These are phyloP conservation scores for Leuciscus waleckii DNA, from an alignment of 2,797 vertebrate genomes.

Conservation along the genomic window DNA sequence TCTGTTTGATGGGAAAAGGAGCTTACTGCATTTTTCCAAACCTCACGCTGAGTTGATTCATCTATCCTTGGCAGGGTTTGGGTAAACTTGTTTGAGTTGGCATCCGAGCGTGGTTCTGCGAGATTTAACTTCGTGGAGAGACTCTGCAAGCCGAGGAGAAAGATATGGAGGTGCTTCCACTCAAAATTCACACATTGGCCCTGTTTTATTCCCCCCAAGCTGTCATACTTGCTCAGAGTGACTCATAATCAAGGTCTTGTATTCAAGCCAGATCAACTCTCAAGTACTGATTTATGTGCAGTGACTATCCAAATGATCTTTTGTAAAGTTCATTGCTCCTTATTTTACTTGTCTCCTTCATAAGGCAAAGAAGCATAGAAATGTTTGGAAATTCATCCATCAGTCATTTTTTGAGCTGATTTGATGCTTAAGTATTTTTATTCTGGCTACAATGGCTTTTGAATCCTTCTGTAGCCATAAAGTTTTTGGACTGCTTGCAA, in stretches of 20 bases:
- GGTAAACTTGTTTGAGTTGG: slow-evolving; percentile 74
- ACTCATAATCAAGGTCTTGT: not conserved
- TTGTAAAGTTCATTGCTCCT: slow-evolving; percentile 1
- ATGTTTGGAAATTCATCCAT: not conserved
- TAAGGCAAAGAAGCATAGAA: not conserved
- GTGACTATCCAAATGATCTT: not conserved
- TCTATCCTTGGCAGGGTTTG: slow-evolving; percentile 66
- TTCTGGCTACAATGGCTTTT: not conserved
- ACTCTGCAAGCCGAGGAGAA: slow-evolving; percentile 19
- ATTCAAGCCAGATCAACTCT: slow-evolving; percentile 17
- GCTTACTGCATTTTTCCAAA: slow-evolving; percentile 70
- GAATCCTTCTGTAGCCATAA: not conserved
- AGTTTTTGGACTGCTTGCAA: not conserved
- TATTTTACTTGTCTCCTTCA: not conserved
- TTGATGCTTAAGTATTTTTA: slow-evolving; percentile 2
- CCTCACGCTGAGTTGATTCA: slow-evolving; percentile 72
- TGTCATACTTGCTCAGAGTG: not conserved
- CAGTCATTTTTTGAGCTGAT: not conserved
- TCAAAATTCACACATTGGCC: slow-evolving; percentile 22
- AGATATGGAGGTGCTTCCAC: slow-evolving; percentile 12
- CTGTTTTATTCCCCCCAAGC: slow-evolving; percentile 14
- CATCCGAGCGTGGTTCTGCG: slow-evolving; percentile 43
- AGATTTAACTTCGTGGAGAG: slow-evolving; percentile 67
- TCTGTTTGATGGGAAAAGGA: slow-evolving; percentile 72
- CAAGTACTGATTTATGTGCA: not conserved